phyloP scores from a whole-genome alignment of 1,140 invertebrate genomes.

The Drosophila lacteicornis region DNA sequence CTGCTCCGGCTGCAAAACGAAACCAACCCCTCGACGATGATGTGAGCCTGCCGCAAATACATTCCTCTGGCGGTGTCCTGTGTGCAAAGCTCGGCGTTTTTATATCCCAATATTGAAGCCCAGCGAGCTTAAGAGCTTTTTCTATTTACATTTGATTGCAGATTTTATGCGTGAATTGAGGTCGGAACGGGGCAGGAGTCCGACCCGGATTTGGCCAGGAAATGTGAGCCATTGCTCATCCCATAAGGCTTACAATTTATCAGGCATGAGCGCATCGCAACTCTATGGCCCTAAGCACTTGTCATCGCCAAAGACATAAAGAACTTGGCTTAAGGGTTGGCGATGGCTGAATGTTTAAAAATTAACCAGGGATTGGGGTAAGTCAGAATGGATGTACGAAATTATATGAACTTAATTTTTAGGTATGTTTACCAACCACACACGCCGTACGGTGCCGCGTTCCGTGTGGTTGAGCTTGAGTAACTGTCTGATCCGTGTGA shows the following conservation, averaged over 20 bases:
- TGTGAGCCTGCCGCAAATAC: slow-evolving; percentile 36
- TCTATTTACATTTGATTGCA: slow-evolving; percentile 76
- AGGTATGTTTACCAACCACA: no score
- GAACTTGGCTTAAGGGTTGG: background rate
- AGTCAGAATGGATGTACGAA: no score
- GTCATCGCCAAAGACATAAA: slow-evolving; percentile 3
- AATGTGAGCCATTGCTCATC: slow-evolving; percentile 47
- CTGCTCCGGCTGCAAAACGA: slow-evolving; percentile 5
- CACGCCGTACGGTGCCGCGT: no score
- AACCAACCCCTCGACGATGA: slow-evolving; percentile 36
- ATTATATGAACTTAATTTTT: no score
- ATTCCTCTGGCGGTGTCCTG: slow-evolving; percentile 25
- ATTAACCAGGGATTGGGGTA: background rate
- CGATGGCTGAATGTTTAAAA: background rate
- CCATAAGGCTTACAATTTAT: slow-evolving; percentile 40
- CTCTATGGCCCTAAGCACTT: slow-evolving; percentile 6
- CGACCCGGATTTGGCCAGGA: slow-evolving; percentile 33
- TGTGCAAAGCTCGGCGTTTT: slow-evolving; percentile 60
- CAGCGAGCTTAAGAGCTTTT: slow-evolving; percentile 70
- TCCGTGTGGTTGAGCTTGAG: no score
- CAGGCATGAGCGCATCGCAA: slow-evolving; percentile 21
- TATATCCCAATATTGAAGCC: slow-evolving; percentile 45
- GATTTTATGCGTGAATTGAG: slow-evolving; percentile 66
- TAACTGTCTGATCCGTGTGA: no score
- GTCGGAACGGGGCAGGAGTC: slow-evolving; percentile 3